These are phyloP conservation scores for Herminia tarsipennalis DNA, from an alignment of 2,888 invertebrate genomes.

Conservation along the genomic window DNA sequence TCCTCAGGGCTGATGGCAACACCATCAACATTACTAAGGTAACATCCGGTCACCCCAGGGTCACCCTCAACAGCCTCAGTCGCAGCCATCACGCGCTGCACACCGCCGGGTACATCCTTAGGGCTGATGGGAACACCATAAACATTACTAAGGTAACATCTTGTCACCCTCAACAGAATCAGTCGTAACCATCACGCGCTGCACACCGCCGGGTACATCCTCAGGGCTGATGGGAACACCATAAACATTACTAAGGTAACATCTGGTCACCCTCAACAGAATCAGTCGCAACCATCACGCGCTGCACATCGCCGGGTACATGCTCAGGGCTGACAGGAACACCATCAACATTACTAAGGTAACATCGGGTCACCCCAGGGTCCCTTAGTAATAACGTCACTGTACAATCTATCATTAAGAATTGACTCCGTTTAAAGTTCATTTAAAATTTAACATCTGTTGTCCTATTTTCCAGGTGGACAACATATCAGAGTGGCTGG, in stretches of 20 bases:
- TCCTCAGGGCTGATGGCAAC: constrained; percentile 61
- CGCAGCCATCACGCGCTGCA: constrained; percentile 59
- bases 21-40: constrained; percentile 73
- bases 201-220: constrained; percentile 68
- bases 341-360: constrained; percentile 73
- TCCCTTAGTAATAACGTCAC: not conserved
- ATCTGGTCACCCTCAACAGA: constrained; percentile 28
- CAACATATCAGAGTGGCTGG: constrained; percentile 78
- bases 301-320: constrained; percentile 67
- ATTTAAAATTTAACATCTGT: not conserved
- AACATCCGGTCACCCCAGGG: constrained; percentile 49
- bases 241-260: constrained; percentile 70
- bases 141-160: constrained; percentile 65
- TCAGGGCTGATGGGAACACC: constrained; percentile 59
- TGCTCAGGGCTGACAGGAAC: constrained; percentile 61
- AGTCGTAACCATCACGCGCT: constrained; percentile 61
- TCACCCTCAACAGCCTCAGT: constrained; percentile 42
- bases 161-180: constrained; percentile 35
- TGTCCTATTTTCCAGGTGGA: constrained; percentile 66
- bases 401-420: no score
- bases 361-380: constrained; percentile 29
- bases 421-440: not conserved
- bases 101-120: constrained; percentile 72
- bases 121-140: constrained; percentile 61
- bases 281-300: constrained; percentile 59